These are phyloP conservation scores for Meandrina meandrites DNA, from an alignment of 92 coral and sea anemone species.

Conservation along the genomic window DNA sequence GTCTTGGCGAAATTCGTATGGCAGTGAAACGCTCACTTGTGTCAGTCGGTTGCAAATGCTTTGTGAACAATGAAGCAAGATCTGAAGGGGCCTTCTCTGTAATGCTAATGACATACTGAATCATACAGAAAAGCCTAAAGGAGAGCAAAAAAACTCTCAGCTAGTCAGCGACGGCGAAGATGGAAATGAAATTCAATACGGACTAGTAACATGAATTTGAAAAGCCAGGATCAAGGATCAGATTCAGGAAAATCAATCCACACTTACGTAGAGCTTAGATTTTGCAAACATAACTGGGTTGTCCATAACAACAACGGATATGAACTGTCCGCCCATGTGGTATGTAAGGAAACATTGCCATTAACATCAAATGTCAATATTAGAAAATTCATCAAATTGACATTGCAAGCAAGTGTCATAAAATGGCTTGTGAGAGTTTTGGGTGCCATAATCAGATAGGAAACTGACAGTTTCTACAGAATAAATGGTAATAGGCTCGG, in stretches of 20 bases:
- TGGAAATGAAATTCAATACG: background rate
- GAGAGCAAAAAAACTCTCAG: background rate
- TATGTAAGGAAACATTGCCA: no score
- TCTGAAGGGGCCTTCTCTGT: background rate
- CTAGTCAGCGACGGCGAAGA: background rate
- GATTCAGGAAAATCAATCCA: background rate
- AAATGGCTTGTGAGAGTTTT: no score
- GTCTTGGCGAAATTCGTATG: constrained; percentile 4
- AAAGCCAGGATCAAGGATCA: background rate
- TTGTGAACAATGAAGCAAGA: background rate
- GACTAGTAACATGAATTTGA: background rate
- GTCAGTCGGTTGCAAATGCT: background rate
- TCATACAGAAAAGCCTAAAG: background rate
- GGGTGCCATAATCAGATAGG: no score
- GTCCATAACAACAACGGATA: no score
- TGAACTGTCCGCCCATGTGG: no score
- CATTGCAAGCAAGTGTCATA: no score
- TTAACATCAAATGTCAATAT: no score
- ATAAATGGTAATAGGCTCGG: background rate
- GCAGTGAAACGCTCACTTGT: background rate
- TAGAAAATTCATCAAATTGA: no score
- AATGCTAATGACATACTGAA: no score
- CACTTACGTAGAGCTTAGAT: no score
- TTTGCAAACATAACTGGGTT: no score
- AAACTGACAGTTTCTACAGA: background rate